Evolutionary conservation across 2,113 vertebrate genomes (phyloP).

Genomic region (Campylomormyrus numenius): DNA sequence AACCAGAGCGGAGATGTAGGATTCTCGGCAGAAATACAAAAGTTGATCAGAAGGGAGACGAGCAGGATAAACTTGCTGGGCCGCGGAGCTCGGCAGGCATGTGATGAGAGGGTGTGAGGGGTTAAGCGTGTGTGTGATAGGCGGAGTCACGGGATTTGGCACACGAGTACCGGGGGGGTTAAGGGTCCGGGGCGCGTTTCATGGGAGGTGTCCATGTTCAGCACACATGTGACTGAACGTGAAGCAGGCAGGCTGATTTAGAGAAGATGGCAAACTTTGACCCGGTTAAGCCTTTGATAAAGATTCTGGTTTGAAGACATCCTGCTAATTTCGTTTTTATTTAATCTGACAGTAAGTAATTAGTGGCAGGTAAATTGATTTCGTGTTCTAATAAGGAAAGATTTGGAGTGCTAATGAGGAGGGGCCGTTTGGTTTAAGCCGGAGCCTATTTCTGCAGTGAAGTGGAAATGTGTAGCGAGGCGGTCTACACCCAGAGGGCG

Average conservation of each 20-base stretch:
- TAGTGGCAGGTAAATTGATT: constrained; percentile 10
- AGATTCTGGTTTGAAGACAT: not conserved
- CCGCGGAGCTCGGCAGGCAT: not conserved
- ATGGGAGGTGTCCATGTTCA: not conserved
- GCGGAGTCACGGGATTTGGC: not conserved
- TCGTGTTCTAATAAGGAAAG: not conserved
- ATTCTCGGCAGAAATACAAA: not conserved
- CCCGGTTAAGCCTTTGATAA: not conserved
- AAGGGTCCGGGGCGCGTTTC: not conserved
- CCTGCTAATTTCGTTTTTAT: not conserved
- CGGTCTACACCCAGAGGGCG: no score
- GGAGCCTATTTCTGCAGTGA: not conserved
- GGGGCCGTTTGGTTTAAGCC: not conserved
- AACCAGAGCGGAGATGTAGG: not conserved
- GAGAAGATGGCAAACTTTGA: constrained; percentile 3
- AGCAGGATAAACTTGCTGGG: no score
- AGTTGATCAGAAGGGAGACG: not conserved
- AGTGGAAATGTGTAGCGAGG: not conserved
- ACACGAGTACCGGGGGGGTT: not conserved
- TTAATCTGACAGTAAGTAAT: constrained; percentile 11
- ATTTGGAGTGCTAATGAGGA: not conserved
- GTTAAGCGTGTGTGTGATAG: not conserved
- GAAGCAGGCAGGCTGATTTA: not conserved
- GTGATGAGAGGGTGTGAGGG: not conserved
- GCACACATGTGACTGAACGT: not conserved